Percentiles rank a stretch among this genome's conserved stretches.
Conservation (phyloP, 1,140 invertebrate genomes). For the Cyrtorhinus lividipennis region DNA sequence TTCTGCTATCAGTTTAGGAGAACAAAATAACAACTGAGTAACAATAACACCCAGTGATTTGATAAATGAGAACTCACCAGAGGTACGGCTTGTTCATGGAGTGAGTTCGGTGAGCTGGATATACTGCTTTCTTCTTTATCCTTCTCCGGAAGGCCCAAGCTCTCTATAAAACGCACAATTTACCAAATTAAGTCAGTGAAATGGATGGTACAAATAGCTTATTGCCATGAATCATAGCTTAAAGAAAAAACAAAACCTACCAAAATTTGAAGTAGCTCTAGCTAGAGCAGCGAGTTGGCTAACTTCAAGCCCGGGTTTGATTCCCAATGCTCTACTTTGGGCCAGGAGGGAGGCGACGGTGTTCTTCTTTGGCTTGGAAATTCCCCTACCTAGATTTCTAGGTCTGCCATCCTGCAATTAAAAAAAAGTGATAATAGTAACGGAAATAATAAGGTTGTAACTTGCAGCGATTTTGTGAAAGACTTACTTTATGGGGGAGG, state of each 20-base stretch:
- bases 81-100: conserved; percentile 13
- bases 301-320: conserved; percentile 34
- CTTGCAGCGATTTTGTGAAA: too few relatives aligned
- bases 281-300: conserved; percentile 17
- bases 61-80: too few relatives aligned
- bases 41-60: too few relatives aligned
- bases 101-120: conserved; percentile 13
- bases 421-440: not conserved
- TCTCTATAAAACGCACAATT: not conserved
- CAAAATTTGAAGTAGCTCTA: conserved; percentile 9
- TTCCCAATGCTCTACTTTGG: conserved; percentile 62
- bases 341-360: conserved; percentile 74
- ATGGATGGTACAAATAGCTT: too few relatives aligned
- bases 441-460: not conserved
- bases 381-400: conserved; percentile 63
- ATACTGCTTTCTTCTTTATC: conserved; percentile 17
- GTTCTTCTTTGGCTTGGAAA: conserved; percentile 80
- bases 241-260: conserved; percentile 1
- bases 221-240: too few relatives aligned
- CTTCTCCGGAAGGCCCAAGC: conserved; percentile 12
- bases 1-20: too few relatives aligned
- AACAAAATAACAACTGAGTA: too few relatives aligned
- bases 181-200: too few relatives aligned
- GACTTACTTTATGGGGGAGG: conserved; percentile 23
- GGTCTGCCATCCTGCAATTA: conserved; percentile 51